Percentiles rank a stretch among this genome's conserved stretches.
Conservation (phyloP, 2,888 invertebrate species). For the Ophion obscuratus region DNA sequence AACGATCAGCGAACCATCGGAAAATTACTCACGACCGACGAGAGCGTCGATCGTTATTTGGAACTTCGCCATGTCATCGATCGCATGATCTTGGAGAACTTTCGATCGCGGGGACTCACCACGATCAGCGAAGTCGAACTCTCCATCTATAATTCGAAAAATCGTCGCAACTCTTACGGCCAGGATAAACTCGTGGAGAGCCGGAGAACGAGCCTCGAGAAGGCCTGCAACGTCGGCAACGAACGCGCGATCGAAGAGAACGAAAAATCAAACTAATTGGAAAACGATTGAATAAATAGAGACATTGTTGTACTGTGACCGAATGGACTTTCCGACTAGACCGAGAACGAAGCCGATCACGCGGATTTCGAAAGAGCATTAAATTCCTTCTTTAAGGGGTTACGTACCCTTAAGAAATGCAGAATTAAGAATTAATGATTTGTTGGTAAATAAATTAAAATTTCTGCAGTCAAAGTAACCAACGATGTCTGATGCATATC, state of each 20-base stretch:
- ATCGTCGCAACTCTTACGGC: conserved; percentile 70
- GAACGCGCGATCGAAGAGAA: background rate
- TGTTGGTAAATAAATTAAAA: background rate
- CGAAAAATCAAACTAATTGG: conserved; percentile 7
- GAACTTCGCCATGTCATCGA: conserved; percentile 66
- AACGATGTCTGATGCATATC: background rate
- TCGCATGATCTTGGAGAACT: conserved; percentile 66
- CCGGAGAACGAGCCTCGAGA: conserved; percentile 56
- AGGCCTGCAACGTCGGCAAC: conserved; percentile 34
- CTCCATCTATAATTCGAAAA: conserved; percentile 69
- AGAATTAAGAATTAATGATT: background rate
- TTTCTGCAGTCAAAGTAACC: background rate
- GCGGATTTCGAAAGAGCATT: too few species aligned
- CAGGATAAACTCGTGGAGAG: conserved; percentile 69
- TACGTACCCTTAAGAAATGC: background rate
- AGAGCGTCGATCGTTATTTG: conserved; percentile 65
- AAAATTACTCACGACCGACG: conserved; percentile 66
- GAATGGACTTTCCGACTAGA: background rate
- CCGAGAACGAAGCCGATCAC: background rate
- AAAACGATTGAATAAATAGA: background rate
- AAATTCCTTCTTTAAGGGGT: background rate
- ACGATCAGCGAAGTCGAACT: conserved; percentile 70
- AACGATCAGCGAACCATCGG: conserved; percentile 50
- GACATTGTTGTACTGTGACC: background rate
- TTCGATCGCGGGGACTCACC: conserved; percentile 65